Conservation (phyloP, 2,888 invertebrate genomes). For the Trimorus sp. region DNA sequence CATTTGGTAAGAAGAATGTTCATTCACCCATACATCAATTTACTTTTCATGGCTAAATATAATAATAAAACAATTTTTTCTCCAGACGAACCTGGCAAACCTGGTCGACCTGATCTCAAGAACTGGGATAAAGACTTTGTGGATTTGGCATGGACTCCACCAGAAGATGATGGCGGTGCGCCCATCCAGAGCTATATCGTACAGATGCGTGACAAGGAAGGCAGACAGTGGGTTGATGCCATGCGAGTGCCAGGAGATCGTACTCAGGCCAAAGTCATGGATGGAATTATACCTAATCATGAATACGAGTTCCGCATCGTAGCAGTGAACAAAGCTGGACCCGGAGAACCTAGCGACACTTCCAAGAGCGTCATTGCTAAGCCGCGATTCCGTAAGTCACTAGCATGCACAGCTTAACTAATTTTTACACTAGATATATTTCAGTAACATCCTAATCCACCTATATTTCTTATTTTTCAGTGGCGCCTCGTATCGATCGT, state of each 20-base stretch:
- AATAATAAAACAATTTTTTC: background rate
- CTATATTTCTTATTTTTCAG: constrained; percentile 81
- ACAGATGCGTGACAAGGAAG: constrained; percentile 96
- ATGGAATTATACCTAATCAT: constrained; percentile 91
- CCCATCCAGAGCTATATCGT: constrained; percentile 97
- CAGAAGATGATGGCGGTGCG: constrained; percentile 96
- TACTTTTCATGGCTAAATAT: background rate
- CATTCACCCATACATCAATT: background rate
- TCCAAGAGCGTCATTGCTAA: constrained; percentile 93
- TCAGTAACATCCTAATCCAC: no score
- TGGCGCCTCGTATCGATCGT: constrained; percentile 98
- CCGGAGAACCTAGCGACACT: constrained; percentile 94
- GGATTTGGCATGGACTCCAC: constrained; percentile 96
- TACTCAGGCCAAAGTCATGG: constrained; percentile 89
- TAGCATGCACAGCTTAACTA: no score
- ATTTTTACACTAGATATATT: no score
- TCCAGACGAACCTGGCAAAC: constrained; percentile 94
- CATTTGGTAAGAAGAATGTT: constrained; percentile 88
- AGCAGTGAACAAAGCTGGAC: constrained; percentile 95
- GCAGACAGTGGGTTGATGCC: constrained; percentile 90
- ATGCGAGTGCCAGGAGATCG: constrained; percentile 90
- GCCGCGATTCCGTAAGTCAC: constrained; percentile 89
- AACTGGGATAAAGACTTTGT: constrained; percentile 99
- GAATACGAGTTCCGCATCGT: constrained; percentile 96
- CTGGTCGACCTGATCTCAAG: constrained; percentile 92